Percentiles rank a stretch among this genome's conserved stretches.
Evolutionary conservation across 2,113 vertebrate genomes (phyloP).

Genomic region (Guaruba guarouba): DNA sequence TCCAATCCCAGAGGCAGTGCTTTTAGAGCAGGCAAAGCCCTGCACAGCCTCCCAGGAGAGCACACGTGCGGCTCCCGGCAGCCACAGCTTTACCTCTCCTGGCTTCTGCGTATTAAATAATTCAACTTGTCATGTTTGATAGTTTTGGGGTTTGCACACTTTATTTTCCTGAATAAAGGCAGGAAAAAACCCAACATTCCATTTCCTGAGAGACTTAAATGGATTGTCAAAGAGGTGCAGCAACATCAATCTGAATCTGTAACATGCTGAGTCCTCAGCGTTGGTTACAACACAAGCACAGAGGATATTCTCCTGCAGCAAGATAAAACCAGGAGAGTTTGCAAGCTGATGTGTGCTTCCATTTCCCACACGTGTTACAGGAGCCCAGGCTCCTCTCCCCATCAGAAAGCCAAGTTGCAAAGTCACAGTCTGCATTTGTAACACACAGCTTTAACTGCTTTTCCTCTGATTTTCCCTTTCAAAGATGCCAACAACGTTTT

Average conservation of each 20-base stretch:
- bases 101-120: slow-evolving; percentile 20
- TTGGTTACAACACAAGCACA: slow-evolving; percentile 20
- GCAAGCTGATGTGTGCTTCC: background rate
- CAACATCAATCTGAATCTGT: background rate
- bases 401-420: background rate
- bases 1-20: background rate
- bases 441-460: background rate
- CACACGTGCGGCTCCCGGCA: background rate
- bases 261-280: background rate
- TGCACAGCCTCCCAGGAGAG: rapidly evolving
- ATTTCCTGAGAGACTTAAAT: background rate
- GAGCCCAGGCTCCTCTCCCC: background rate
- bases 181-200: background rate
- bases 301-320: slow-evolving; percentile 11
- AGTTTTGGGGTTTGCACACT: background rate
- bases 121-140: slow-evolving; percentile 1
- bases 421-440: background rate
- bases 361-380: background rate
- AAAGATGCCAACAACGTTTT: background rate
- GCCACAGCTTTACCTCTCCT: background rate
- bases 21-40: background rate
- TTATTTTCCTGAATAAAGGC: slow-evolving; percentile 24
- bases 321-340: slow-evolving; percentile 4
- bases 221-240: slow-evolving; percentile 26
- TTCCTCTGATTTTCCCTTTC: background rate